These are phyloP conservation scores for Phthorimaea operculella DNA, from an alignment of 1,140 invertebrate species.

Conservation along the genomic window DNA sequence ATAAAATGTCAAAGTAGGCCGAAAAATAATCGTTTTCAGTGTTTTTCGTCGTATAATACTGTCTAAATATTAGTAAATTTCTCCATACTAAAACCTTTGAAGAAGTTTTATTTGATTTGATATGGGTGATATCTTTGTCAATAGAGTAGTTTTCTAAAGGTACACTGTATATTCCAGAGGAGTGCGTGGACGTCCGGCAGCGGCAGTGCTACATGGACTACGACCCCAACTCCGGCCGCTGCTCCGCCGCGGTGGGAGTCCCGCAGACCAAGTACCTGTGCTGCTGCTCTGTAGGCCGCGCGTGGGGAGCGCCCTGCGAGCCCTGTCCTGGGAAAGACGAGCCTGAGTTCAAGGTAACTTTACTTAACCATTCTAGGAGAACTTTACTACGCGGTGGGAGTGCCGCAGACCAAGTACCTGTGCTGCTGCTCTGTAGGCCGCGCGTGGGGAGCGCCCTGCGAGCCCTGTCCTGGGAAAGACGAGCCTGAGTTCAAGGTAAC, in stretches of 20 bases:
- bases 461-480: slow-evolving; percentile 74
- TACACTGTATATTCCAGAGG: slow-evolving; percentile 67
- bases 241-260: slow-evolving; percentile 78
- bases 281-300: slow-evolving; percentile 89
- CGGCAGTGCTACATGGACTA: slow-evolving; percentile 83
- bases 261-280: slow-evolving; percentile 87
- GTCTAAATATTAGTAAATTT: too few relatives aligned
- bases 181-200: slow-evolving; percentile 88
- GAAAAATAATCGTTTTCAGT: too few relatives aligned
- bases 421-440: slow-evolving; percentile 91
- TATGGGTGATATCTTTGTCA: too few relatives aligned
- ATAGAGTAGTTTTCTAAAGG: too few relatives aligned
- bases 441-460: slow-evolving; percentile 86
- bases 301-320: slow-evolving; percentile 85
- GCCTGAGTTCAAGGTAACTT: slow-evolving; percentile 1
- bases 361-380: too few relatives aligned
- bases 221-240: slow-evolving; percentile 73
- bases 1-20: too few relatives aligned
- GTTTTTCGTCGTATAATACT: too few relatives aligned
- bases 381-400: slow-evolving; percentile 77
- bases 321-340: slow-evolving; percentile 73
- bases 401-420: slow-evolving; percentile 83
- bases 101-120: too few relatives aligned
- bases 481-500: slow-evolving; percentile 1
- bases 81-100: too few relatives aligned